Percentiles rank a stretch among this genome's conserved stretches.
Conservation (phyloP, 2,888 invertebrate species). For the Oligia fasciuncula region DNA sequence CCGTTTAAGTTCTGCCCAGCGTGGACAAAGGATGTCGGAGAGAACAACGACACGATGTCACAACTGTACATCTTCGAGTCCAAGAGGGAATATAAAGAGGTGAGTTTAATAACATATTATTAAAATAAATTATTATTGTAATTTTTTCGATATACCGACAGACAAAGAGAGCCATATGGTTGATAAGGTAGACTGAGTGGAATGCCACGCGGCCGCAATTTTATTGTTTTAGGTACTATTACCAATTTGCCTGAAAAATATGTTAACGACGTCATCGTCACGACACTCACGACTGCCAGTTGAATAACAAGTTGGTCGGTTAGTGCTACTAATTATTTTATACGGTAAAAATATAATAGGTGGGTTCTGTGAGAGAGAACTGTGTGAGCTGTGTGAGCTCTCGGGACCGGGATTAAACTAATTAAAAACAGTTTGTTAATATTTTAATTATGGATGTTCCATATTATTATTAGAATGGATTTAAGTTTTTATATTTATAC, state of each 20-base stretch:
- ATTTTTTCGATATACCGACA: background rate
- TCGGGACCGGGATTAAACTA: too few relatives aligned
- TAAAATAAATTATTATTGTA: background rate
- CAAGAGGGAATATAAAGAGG: slow-evolving; percentile 83
- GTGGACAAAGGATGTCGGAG: slow-evolving; percentile 89
- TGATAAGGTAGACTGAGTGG: background rate
- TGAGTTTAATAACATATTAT: slow-evolving; percentile 55
- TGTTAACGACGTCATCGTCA: background rate
- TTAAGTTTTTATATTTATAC: too few relatives aligned
- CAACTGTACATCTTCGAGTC: slow-evolving; percentile 84
- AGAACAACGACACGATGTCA: slow-evolving; percentile 81
- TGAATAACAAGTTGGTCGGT: background rate
- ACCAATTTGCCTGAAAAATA: background rate
- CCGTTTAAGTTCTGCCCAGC: slow-evolving; percentile 91
- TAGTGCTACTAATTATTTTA: background rate
- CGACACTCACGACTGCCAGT: background rate
- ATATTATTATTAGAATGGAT: too few relatives aligned
- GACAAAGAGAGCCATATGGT: background rate
- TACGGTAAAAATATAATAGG: background rate
- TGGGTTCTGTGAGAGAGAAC: background rate
- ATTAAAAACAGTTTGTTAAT: too few relatives aligned
- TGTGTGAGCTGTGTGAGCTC: too few relatives aligned
- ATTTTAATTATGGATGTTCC: too few relatives aligned
- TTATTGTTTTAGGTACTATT: background rate
- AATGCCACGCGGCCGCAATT: background rate